Evolutionary conservation across 2,888 invertebrate genomes (phyloP), one percentile per base, ranked within the genome.

Genomic region (Pristionchus exspectatus): DNA sequence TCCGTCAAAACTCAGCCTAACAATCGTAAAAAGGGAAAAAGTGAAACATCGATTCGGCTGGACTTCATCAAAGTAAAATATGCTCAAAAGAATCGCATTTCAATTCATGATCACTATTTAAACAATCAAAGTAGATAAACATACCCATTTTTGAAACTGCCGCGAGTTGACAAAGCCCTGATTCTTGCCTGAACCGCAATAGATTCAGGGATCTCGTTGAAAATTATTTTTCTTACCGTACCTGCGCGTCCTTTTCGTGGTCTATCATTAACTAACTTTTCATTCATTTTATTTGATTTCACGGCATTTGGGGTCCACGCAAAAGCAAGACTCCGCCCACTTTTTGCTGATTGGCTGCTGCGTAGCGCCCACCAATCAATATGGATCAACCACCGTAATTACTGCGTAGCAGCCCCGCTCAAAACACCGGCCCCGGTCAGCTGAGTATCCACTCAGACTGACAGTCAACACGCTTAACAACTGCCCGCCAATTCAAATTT

Each of bases 141-240:
- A 50, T n/a, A 81, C 81, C 81, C 81, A 81, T 81, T 54, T 81
- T 81, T 81, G 10, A 54, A 81, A 50, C 50, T 50, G n/a, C 81
- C 81, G 81, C 81, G n/a, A 81, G 50, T 50, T 81, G n/a, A 81
- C 50, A 81, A 81, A 9, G 81, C 81, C 81, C 81, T 81, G 81
- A 81, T 50, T 81, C 81, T 81, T 81, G 50, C 81, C 81, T 81
- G 81, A 81, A 54, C 7, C 50, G 50, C 44, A 54, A 50, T 24
- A 14, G 14, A 50, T 81, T 81, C 81, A 81, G 81, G 81, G 54
- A 21, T 9, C 44, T 50, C 44, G 44, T 10, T 50, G 44, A 50
- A 3, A 50, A 50, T 50, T 3, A 7, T 50, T 50, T 50, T 50
- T 9, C 44, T 10, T 81, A 81, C 54, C 9, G 81, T 81, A 81